A percentile compares a stretch with the other conserved stretches of the same genome.
phyloP scores from a whole-genome alignment of 2,797 vertebrate species.

The Lemur catta region DNA sequence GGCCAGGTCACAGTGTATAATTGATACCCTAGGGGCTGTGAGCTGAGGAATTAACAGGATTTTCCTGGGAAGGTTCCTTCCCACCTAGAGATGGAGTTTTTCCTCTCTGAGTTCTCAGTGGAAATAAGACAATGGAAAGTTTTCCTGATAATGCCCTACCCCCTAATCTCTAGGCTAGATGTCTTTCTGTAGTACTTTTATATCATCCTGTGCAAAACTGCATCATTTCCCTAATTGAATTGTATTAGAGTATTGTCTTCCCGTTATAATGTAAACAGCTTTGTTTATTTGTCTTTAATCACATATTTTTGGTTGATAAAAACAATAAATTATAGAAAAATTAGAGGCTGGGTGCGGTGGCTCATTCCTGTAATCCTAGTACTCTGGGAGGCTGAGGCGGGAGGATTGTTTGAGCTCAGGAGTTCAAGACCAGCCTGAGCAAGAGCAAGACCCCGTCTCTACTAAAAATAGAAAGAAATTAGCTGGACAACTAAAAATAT shows the following conservation, averaged over 20 bases:
- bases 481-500: too few relatives aligned
- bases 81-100: not conserved
- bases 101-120: not conserved
- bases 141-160: not conserved
- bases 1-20: not conserved
- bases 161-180: not conserved
- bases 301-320: slow-evolving; percentile 13
- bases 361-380: too few relatives aligned
- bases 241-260: not conserved
- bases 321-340: slow-evolving; percentile 20
- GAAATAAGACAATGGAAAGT: not conserved
- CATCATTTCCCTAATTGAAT: not conserved
- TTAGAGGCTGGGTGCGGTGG: not conserved
- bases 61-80: not conserved
- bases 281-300: slow-evolving; percentile 6
- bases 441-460: too few relatives aligned
- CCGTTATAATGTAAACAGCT: not conserved
- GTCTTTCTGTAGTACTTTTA: not conserved
- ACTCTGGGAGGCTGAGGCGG: too few relatives aligned
- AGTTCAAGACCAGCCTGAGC: too few relatives aligned
- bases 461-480: too few relatives aligned
- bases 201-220: not conserved
- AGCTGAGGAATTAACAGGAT: not conserved
- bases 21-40: not conserved
- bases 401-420: too few relatives aligned